Evolutionary conservation across 2,113 vertebrate genomes (phyloP).

Genomic region (Myotis brandtii): DNA sequence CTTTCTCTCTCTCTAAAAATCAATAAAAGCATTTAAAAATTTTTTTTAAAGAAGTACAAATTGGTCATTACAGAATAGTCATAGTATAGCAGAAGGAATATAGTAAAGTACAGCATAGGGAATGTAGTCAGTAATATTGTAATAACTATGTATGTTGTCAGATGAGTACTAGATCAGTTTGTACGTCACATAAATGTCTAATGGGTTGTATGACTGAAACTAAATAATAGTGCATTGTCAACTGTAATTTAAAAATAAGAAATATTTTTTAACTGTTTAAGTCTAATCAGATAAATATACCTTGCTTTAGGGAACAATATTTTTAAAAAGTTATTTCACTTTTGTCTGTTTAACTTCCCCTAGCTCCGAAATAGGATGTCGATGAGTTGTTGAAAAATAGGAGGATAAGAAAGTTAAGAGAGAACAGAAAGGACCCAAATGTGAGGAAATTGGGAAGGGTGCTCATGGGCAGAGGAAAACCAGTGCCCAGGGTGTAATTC

Average conservation of each 20-base stretch:
- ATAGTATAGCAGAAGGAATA: neutral
- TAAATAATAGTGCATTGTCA: neutral
- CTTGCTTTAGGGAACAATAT: neutral
- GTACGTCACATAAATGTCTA: neutral
- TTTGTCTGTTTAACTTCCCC: conserved; percentile 15
- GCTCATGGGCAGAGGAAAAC: neutral
- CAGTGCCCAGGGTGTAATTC: neutral
- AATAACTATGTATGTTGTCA: neutral
- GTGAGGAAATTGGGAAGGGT: neutral
- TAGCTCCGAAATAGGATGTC: neutral
- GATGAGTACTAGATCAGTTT: neutral
- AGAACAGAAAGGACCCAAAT: neutral
- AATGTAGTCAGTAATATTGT: neutral
- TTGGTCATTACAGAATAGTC: neutral
- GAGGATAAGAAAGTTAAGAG: neutral
- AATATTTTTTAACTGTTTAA: neutral
- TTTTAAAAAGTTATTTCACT: neutral
- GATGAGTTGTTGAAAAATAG: neutral
- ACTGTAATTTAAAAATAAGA: neutral
- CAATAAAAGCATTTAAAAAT: neutral
- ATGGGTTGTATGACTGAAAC: neutral
- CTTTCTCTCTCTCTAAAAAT: neutral
- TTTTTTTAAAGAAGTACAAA: neutral
- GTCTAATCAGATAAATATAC: neutral
- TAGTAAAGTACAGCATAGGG: neutral